Conservation (phyloP, 2,888 invertebrate genomes). For the Philhelius pedissequus region DNA sequence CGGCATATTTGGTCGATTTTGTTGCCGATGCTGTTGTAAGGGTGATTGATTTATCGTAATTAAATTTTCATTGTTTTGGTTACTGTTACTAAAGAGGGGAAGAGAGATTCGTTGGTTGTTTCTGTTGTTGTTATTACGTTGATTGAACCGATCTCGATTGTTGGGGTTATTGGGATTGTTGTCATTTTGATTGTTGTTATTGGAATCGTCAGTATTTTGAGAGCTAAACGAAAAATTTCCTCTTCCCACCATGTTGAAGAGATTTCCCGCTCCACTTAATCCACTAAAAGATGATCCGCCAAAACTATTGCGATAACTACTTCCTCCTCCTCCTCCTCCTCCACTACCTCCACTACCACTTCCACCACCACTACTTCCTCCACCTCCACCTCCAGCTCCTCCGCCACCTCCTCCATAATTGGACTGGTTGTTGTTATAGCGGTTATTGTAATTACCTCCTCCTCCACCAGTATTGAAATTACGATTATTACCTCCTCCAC, state of each 20-base stretch:
- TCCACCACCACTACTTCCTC: conserved; percentile 47
- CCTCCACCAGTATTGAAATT: conserved; percentile 77
- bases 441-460: conserved; percentile 72
- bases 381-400: conserved; percentile 37
- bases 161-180: conserved; percentile 13
- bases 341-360: conserved; percentile 45
- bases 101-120: conserved; percentile 70
- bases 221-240: conserved; percentile 72
- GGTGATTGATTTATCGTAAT: conserved; percentile 2
- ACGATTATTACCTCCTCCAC: conserved; percentile 79
- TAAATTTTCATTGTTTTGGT: conserved; percentile 49
- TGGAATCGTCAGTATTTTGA: too few relatives aligned
- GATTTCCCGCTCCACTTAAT: conserved; percentile 41
- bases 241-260: conserved; percentile 70
- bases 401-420: conserved; percentile 71
- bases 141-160: conserved; percentile 72
- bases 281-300: conserved; percentile 50
- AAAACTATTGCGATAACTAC: conserved; percentile 69
- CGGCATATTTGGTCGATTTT: neutral
- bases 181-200: conserved; percentile 20
- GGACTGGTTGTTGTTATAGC: conserved; percentile 72
- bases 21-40: conserved; percentile 39
- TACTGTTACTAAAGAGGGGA: conserved; percentile 66
- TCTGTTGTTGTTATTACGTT: conserved; percentile 69
- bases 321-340: conserved; percentile 66